Conservation (phyloP, 2,113 vertebrate species). For the Jaculus jaculus region DNA sequence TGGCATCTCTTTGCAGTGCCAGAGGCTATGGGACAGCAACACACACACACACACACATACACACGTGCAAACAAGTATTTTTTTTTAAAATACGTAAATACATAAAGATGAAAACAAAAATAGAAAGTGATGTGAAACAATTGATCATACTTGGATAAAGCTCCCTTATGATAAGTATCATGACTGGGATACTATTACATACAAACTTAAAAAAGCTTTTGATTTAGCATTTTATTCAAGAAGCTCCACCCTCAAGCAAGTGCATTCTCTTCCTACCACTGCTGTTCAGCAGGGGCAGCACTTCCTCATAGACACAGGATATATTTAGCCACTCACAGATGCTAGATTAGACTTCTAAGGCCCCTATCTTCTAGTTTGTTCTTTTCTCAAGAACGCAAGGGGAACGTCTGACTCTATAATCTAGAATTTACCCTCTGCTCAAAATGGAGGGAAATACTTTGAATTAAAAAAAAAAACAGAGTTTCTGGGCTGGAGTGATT, state of each 20-base stretch:
- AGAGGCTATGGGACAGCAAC: no score
- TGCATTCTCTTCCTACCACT: neutral
- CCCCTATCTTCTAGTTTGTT: neutral
- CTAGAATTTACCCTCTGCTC: neutral
- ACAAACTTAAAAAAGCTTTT: neutral
- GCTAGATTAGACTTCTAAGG: neutral
- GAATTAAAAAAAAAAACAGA: neutral
- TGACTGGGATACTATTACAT: neutral
- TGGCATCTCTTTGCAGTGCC: no score
- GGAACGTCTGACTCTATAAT: neutral
- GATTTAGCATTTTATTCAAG: neutral
- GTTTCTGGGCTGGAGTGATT: no score
- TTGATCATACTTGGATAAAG: neutral
- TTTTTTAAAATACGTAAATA: neutral
- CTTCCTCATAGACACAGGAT: neutral
- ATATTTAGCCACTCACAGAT: neutral
- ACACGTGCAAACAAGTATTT: no score
- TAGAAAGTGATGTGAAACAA: neutral
- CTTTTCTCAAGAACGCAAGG: slow-evolving; percentile 11
- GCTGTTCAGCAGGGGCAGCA: neutral
- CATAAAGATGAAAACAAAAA: neutral
- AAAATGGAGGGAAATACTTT: neutral
- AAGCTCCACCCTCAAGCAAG: neutral
- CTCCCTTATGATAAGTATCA: neutral
- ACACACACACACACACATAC: no score